Evolutionary conservation across 2,888 invertebrate species (phyloP).

Genomic region (Pseudoips prasinana): DNA sequence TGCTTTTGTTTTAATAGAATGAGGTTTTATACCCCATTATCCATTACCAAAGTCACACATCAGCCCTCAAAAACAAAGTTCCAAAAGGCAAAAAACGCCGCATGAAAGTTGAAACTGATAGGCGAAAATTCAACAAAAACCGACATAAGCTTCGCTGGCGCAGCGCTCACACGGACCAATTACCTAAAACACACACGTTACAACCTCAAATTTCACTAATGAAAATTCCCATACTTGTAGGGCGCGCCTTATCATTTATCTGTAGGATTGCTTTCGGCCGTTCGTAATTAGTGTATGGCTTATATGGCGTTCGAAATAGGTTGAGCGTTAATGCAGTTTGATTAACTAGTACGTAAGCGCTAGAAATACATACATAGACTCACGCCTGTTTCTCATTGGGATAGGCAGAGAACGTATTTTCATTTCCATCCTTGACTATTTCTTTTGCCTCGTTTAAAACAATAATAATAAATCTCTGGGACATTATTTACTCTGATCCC

Average conservation of each 20-base stretch:
- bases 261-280: slow-evolving; percentile 61
- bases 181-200: slow-evolving; percentile 74
- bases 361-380: too few species aligned
- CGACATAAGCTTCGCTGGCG: slow-evolving; percentile 53
- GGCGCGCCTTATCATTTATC: slow-evolving; percentile 76
- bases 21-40: too few species aligned
- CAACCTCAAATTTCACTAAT: slow-evolving; percentile 77
- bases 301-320: slow-evolving; percentile 34
- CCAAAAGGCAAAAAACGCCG: slow-evolving; percentile 33
- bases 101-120: slow-evolving; percentile 49
- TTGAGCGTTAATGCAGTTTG: slow-evolving; percentile 6
- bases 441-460: too few species aligned
- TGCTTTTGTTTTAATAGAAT: too few species aligned
- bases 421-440: too few species aligned
- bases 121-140: slow-evolving; percentile 59
- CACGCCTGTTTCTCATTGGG: too few species aligned
- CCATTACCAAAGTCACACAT: too few species aligned
- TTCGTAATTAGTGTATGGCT: slow-evolving; percentile 61
- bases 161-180: slow-evolving; percentile 69
- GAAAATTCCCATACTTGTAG: slow-evolving; percentile 67
- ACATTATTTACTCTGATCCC: too few species aligned
- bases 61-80: slow-evolving; percentile 22
- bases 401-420: too few species aligned
- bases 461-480: too few species aligned
- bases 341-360: too few species aligned